Evolutionary conservation across 1,140 invertebrate species (phyloP).

Genomic region (Plutomurus gul): DNA sequence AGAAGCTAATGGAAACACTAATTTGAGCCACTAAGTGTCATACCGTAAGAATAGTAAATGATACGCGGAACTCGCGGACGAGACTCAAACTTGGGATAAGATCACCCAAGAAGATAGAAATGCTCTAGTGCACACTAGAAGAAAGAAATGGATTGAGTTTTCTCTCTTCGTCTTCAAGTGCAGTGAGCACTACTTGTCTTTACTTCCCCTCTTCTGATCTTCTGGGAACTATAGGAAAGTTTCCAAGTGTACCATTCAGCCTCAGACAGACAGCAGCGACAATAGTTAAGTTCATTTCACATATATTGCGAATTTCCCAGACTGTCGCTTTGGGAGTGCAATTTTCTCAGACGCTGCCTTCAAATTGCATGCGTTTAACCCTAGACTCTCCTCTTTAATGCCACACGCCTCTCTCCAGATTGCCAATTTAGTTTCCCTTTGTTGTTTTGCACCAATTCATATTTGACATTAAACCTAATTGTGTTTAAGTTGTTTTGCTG

Average conservation of each 20-base stretch:
- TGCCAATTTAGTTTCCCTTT: slow-evolving; percentile 11
- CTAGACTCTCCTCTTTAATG: neutral
- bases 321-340: slow-evolving; percentile 14
- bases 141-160: neutral
- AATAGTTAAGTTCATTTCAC: neutral
- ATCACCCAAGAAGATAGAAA: neutral
- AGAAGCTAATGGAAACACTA: slow-evolving; percentile 33
- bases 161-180: neutral
- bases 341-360: slow-evolving; percentile 2
- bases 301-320: slow-evolving; percentile 23
- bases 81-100: neutral
- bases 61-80: neutral
- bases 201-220: neutral
- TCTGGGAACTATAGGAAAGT: slow-evolving; percentile 8
- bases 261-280: neutral
- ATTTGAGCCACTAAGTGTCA: slow-evolving; percentile 28
- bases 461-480: slow-evolving; percentile 11
- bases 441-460: neutral
- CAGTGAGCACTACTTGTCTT: neutral
- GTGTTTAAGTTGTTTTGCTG: neutral
- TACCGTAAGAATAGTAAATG: slow-evolving; percentile 7
- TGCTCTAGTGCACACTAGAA: neutral
- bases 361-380: slow-evolving; percentile 16
- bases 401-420: slow-evolving; percentile 2
- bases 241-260: neutral